Base-by-base conservation (phyloP, 2,797 vertebrate genomes). In the Clamator glandarius region DNA sequence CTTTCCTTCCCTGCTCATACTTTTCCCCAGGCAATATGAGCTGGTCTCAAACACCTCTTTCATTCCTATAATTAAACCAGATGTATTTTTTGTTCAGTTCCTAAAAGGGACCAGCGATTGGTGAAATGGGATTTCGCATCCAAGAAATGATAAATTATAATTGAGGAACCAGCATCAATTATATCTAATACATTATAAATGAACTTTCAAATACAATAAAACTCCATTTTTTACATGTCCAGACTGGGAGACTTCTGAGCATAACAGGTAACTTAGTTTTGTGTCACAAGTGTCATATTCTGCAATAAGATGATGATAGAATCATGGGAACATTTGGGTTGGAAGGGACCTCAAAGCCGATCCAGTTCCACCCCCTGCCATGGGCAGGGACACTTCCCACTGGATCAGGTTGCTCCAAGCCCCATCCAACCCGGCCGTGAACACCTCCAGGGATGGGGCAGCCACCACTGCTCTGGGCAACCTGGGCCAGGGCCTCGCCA, bases 1-100 rank as follows among this genome's bases (percentile, higher is more conserved):
- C 64, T 83, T 85, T 31, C 12, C 24, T 76, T 75, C 61, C 61
- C 62, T 70, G 62, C 48, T 86, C 55, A 66, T 58, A 81, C 73
- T 67, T 69, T 42, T 79, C 89, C 62, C 70, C n/a, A 54, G 82
- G 87, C 89, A 91, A 86, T 31, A 86, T 2, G 5, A 89, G 69
- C 76, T 15, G 68, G 76, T 29, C 80, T 70, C 69, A 92, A 78
- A 73, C 36, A 92, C 66, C 89, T 93, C 44, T 82, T 88, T 78
- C 51, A 42, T 79, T 93, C 18, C 84, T 78, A 52, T 82, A 94
- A 95, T 97, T 90, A 94, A 81, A 67, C n/a, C 66, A 88, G 76
- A 89, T 73, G 62, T 66, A 73, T 84, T 76, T 91, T 69, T 55
- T 86, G 5, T 44, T 81, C 82, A 88, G 59, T 24, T 48, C 69